A percentile compares a stretch with the other conserved stretches of the same genome.
Evolutionary conservation across 2,797 vertebrate species (phyloP).

Genomic region (Hemitrygon akajei): DNA sequence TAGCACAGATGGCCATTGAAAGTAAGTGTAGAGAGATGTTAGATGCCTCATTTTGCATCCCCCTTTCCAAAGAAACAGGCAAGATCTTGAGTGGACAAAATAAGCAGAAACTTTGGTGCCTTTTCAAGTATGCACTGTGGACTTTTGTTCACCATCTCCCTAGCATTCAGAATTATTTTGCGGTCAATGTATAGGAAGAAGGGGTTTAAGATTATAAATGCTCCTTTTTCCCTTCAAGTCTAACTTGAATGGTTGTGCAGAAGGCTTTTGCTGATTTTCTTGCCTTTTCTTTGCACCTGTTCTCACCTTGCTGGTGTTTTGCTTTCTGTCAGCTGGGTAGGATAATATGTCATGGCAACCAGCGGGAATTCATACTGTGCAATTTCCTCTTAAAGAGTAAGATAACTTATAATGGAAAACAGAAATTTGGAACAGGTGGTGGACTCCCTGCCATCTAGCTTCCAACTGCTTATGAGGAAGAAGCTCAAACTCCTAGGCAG

Average conservation of each 20-base stretch:
- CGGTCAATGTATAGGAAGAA: neutral
- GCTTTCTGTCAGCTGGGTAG: slow-evolving; percentile 21
- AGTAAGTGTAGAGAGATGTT: neutral
- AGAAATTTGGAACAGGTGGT: slow-evolving; percentile 26
- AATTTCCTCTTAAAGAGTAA: slow-evolving; percentile 5
- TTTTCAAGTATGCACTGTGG: neutral
- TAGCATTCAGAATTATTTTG: neutral
- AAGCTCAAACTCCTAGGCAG: slow-evolving; percentile 6
- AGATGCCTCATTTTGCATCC: neutral
- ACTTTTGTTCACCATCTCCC: neutral
- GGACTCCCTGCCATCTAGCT: neutral
- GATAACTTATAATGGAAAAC: neutral
- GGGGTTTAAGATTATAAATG: neutral
- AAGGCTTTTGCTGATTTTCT: neutral
- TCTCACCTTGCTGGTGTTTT: slow-evolving; percentile 11
- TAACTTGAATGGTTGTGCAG: neutral
- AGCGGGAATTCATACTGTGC: slow-evolving; percentile 14
- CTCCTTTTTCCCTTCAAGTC: neutral
- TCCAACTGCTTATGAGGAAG: slow-evolving; percentile 22
- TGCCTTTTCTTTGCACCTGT: slow-evolving; percentile 13
- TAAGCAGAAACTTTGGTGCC: neutral
- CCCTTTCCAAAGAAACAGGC: neutral
- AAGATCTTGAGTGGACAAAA: too few relatives aligned
- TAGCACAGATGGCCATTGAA: neutral
- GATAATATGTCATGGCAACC: slow-evolving; percentile 15